These are phyloP conservation scores for Coelopa pilipes DNA, from an alignment of 2,888 invertebrate species.

Conservation along the genomic window DNA sequence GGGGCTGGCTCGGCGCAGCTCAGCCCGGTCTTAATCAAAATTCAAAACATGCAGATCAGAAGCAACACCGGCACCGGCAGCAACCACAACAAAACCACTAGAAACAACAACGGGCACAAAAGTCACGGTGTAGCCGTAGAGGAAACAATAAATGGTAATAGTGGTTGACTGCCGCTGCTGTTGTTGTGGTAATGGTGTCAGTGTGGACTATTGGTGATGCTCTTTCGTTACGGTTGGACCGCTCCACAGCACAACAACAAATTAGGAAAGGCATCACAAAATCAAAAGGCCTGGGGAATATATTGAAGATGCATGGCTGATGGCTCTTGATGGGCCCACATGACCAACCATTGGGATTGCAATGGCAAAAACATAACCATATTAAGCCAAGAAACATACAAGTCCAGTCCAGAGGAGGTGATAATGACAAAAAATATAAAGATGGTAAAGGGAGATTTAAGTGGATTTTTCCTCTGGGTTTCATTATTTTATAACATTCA, in stretches of 20 bases:
- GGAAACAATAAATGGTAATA: not conserved
- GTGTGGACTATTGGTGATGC: not conserved
- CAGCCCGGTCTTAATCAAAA: slow-evolving; percentile 8
- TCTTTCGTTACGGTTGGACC: slow-evolving; percentile 5
- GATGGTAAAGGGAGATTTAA: not conserved
- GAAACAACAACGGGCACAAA: not conserved
- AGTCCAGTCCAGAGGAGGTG: not conserved
- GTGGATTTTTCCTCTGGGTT: slow-evolving; percentile 8
- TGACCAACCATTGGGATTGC: not conserved
- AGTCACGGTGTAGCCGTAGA: not conserved
- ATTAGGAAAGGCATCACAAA: not conserved
- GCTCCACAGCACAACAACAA: slow-evolving; percentile 21
- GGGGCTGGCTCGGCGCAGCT: not conserved
- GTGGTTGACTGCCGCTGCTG: not conserved
- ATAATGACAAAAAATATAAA: not conserved
- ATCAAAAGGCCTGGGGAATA: not conserved
- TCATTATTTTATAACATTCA: not conserved
- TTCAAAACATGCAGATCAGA: slow-evolving; percentile 13
- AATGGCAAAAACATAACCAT: slow-evolving; percentile 11
- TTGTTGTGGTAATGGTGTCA: not conserved
- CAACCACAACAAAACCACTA: not conserved
- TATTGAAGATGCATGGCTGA: not conserved
- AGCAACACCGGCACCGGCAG: not conserved
- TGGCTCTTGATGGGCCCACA: not conserved
- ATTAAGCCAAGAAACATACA: too few species aligned